These are phyloP conservation scores for Alosa sapidissima DNA, from an alignment of 2,797 vertebrate species.

Conservation along the genomic window DNA sequence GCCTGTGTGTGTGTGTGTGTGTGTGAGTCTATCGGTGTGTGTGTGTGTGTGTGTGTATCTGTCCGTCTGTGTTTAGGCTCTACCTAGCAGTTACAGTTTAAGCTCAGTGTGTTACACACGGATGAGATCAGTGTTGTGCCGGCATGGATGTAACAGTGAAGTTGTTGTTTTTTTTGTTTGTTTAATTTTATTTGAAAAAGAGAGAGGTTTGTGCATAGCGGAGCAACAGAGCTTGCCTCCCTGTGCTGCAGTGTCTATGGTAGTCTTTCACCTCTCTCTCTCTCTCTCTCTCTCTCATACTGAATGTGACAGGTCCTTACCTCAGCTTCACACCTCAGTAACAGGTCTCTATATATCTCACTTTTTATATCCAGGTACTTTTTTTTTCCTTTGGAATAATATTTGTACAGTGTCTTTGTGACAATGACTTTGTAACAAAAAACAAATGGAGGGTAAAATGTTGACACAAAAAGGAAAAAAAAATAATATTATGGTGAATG, in stretches of 20 bases:
- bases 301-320: conserved; percentile 7
- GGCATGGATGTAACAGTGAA: not conserved
- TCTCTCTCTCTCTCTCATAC: not conserved
- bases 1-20: not conserved
- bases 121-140: conserved; percentile 48
- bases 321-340: conserved; percentile 11
- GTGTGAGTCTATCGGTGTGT: not conserved
- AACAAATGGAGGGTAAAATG: not conserved
- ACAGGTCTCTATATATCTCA: conserved; percentile 7
- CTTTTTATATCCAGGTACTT: conserved; percentile 22
- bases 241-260: not conserved
- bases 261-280: not conserved
- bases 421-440: conserved; percentile 24
- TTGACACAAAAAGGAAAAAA: not conserved
- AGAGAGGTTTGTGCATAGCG: not conserved
- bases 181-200: not conserved
- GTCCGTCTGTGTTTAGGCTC: not conserved
- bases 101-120: conserved; percentile 45
- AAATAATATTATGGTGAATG: not conserved
- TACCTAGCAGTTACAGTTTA: conserved; percentile 47
- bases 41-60: not conserved
- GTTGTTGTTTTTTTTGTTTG: not conserved
- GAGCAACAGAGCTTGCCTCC: not conserved
- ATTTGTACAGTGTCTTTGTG: conserved; percentile 25
- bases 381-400: conserved; percentile 16